These are phyloP conservation scores for Rousettus leschenaultii DNA, from an alignment of 2,113 vertebrate genomes.

Conservation along the genomic window DNA sequence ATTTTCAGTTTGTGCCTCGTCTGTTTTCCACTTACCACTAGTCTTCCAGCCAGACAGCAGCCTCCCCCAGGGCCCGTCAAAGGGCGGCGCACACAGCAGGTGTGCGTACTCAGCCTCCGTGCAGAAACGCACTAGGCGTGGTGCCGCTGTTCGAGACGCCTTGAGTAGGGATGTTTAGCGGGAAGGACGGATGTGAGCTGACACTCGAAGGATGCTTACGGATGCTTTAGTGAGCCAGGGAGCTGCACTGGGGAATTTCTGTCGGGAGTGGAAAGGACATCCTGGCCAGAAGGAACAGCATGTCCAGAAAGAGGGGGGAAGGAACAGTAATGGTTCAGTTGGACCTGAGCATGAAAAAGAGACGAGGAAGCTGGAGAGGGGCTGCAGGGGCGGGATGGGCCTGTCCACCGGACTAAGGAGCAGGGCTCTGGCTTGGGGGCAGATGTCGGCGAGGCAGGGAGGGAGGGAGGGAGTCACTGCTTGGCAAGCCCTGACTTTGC, in stretches of 20 bases:
- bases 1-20: background rate
- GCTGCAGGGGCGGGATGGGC: background rate
- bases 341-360: background rate
- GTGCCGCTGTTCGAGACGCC: background rate
- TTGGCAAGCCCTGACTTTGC: background rate
- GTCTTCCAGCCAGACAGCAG: background rate
- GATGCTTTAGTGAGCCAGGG: background rate
- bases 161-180: background rate
- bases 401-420: background rate
- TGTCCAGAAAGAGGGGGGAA: background rate
- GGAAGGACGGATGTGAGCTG: background rate
- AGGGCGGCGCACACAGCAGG: background rate
- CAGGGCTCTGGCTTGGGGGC: background rate
- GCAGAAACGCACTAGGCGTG: background rate
- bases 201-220: background rate
- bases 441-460: background rate
- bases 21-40: background rate
- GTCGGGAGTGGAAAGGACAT: background rate
- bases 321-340: accelerated
- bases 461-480: background rate
- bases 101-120: background rate
- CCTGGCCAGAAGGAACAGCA: background rate
- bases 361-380: background rate
- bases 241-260: background rate
- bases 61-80: background rate